Evolutionary conservation across 2,113 vertebrate species (phyloP), one percentile per base, ranked within the genome.

Genomic region (Promerops cafer): DNA sequence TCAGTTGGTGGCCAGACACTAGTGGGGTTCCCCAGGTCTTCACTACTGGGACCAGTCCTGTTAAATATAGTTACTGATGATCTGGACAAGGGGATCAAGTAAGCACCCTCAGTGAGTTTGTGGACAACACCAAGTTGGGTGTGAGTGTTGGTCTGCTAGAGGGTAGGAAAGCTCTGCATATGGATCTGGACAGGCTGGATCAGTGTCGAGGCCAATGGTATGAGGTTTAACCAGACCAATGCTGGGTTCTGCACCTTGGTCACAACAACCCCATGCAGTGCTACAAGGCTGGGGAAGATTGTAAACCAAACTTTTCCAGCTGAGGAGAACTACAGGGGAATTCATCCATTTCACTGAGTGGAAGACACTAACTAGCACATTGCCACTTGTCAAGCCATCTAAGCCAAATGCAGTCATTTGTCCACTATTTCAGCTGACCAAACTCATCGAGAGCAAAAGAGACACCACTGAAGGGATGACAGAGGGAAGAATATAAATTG

Each of bases 171-270:
- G 26, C 31, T 49, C 70, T 50, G 42, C n/a, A 39, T 31, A 33
- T 22, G 19, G 4, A 20, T 56, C 42, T 65, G 21, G 56, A 44
- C 37, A 71, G 39, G 40, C 40, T 28, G 22, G 22, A 68, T 68
- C 0, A 0, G 37, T 8, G 11, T 40, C 1, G 0, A 60, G 16
- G 7, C 45, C 26, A 44, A 10, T 4, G 11, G 19, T 40, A 50
- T 66, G 26, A 57, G 26, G 17, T 52, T 87, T 60, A 69, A 53
- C 16, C 53, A 87, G 64, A 44, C 13, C 19, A n/a, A 3, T 59
- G 33, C 31, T 28, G 26, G 22, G 28, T 45, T 20, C 39, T 78
- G 28, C 19, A 61, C 19, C 30, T n/a, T 33, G 28, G 6, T 44
- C 47, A 70, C 28, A 69, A 39, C 44, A 66, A 39, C 3, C 13